phyloP scores from a whole-genome alignment of 1,140 invertebrate genomes.

The Anastatus disparis region DNA sequence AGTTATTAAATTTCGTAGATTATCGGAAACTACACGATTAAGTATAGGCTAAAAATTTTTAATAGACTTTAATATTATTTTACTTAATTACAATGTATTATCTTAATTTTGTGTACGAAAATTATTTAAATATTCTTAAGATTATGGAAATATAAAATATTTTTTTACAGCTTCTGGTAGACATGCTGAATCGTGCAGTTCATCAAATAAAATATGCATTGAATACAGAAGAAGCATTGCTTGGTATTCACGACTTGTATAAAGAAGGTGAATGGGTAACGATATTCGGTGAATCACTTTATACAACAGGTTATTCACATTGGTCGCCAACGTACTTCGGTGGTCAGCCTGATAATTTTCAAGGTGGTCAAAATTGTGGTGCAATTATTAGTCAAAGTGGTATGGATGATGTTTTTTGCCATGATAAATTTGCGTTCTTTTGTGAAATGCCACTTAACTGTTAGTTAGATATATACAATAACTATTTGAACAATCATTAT shows the following conservation, averaged over 20 bases:
- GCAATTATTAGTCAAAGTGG: background rate
- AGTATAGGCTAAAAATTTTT: too few relatives aligned
- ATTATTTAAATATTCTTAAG: too few relatives aligned
- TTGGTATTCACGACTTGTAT: constrained; percentile 61
- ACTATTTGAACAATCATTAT: too few relatives aligned
- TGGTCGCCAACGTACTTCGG: background rate
- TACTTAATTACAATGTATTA: background rate
- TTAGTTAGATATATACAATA: too few relatives aligned
- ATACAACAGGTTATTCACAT: constrained; percentile 3
- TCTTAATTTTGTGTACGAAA: too few relatives aligned
- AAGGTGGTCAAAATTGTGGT: background rate
- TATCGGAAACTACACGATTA: too few relatives aligned
- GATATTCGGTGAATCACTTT: constrained; percentile 56
- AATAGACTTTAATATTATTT: background rate
- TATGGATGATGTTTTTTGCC: background rate
- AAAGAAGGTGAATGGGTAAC: constrained; percentile 59
- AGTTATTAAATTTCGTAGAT: too few relatives aligned
- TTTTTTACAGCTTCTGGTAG: constrained; percentile 49
- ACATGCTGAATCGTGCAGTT: constrained; percentile 53
- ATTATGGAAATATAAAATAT: background rate
- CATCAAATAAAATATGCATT: constrained; percentile 47
- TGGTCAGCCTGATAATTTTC: constrained; percentile 40
- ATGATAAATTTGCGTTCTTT: constrained; percentile 7
- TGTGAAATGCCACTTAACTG: background rate
- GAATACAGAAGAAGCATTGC: constrained; percentile 49